Conservation (phyloP, 2,113 vertebrate species). For the mouse (Mus musculus) region DNA sequence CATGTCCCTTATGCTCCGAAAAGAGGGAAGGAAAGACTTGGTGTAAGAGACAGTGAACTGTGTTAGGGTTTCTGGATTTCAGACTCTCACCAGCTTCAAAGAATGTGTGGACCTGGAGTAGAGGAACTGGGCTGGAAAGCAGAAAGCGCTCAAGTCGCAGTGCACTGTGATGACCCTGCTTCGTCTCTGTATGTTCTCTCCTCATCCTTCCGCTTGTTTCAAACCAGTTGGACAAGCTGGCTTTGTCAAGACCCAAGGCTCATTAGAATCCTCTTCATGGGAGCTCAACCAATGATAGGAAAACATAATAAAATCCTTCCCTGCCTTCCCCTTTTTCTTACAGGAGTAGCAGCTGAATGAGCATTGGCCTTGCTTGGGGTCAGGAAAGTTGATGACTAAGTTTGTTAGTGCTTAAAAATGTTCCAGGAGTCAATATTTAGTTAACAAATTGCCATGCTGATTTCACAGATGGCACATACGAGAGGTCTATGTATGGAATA, state of each 20-base stretch:
- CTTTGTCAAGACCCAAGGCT: neutral
- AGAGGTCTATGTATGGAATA: constrained; percentile 36
- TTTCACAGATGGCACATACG: constrained; percentile 49
- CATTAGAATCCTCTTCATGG: neutral
- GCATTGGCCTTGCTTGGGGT: neutral
- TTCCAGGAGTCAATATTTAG: constrained; percentile 65
- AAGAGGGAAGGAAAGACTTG: neutral
- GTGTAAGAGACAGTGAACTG: neutral
- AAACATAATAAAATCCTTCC: constrained; percentile 5
- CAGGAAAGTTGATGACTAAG: constrained; percentile 39
- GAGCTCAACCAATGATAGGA: neutral
- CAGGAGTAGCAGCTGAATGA: neutral
- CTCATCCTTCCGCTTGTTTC: neutral
- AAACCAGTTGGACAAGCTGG: neutral
- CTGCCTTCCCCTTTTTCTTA: constrained; percentile 12
- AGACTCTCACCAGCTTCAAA: neutral
- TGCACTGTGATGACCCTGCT: too few species aligned
- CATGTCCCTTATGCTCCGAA: neutral
- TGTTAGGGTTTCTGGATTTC: neutral
- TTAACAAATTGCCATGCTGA: constrained; percentile 57
- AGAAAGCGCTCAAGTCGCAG: too few species aligned
- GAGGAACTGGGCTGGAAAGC: neutral
- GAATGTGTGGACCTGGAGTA: too few species aligned
- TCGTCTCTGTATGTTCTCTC: too few species aligned
- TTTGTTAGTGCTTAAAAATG: constrained; percentile 30